Conservation (phyloP, 2,797 vertebrate species). For the Otolemur crassicaudatus region DNA sequence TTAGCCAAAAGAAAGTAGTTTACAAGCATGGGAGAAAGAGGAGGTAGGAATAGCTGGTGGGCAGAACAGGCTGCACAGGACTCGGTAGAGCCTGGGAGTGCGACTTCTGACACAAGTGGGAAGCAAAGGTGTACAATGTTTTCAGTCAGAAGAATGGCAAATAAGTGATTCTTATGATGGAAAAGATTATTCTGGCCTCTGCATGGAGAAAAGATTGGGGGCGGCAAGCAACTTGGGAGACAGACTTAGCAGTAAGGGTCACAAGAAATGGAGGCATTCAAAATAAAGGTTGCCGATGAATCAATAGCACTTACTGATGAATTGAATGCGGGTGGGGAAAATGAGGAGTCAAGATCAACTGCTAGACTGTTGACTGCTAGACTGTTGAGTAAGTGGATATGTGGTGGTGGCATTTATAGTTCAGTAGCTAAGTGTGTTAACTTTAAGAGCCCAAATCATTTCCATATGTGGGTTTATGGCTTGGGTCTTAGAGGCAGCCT, state of each 20-base stretch:
- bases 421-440: neutral
- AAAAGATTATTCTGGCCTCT: neutral
- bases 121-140: neutral
- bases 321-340: neutral
- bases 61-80: too few species aligned
- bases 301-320: neutral
- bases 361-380: neutral
- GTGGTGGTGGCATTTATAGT: neutral
- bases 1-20: neutral
- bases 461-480: neutral
- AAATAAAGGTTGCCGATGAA: neutral
- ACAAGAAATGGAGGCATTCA: neutral
- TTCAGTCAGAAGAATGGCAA: neutral
- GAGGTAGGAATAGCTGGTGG: neutral
- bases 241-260: neutral
- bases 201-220: neutral
- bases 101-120: neutral
- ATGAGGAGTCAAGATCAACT: neutral
- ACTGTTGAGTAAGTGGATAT: neutral
- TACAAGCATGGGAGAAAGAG: neutral
- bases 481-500: neutral
- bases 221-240: accelerated
- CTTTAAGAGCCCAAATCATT: neutral
- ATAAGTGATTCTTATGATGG: neutral
- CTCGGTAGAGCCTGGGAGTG: neutral